A percentile compares a stretch with the other conserved stretches of the same genome.
Evolutionary conservation across 2,797 vertebrate genomes (phyloP).

Genomic region (Cetoscarus ocellatus): DNA sequence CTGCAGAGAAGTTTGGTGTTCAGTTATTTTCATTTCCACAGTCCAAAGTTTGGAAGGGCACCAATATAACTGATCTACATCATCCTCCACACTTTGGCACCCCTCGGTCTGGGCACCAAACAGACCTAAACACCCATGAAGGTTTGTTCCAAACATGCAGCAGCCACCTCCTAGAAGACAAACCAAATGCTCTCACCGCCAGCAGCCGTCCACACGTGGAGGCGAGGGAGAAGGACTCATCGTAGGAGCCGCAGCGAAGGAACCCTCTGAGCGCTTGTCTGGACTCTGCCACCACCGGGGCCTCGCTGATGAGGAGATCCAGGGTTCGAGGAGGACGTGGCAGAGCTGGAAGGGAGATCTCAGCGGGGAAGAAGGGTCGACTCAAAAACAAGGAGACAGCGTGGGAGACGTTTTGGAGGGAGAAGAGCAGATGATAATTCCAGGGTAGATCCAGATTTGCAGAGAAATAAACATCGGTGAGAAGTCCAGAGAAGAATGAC

Average conservation of each 20-base stretch:
- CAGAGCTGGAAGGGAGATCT: not conserved
- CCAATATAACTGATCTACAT: too few relatives aligned
- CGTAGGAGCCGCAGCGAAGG: conserved; percentile 34
- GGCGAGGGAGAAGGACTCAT: conserved; percentile 53
- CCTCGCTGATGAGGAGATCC: conserved; percentile 56
- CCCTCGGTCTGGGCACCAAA: too few relatives aligned
- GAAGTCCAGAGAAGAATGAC: not conserved
- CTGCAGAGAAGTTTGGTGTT: too few relatives aligned
- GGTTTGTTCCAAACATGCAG: too few relatives aligned
- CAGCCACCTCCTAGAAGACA: too few relatives aligned
- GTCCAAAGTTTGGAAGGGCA: too few relatives aligned
- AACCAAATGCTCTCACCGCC: conserved; percentile 39
- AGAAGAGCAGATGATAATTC: not conserved
- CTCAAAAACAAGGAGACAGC: not conserved
- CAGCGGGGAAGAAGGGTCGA: too few relatives aligned
- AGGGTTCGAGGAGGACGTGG: conserved; percentile 43
- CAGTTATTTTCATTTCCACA: too few relatives aligned
- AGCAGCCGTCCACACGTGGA: conserved; percentile 62
- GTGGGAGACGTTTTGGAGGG: not conserved
- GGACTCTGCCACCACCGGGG: conserved; percentile 50
- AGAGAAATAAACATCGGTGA: not conserved
- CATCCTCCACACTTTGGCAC: too few relatives aligned
- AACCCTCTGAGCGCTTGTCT: conserved; percentile 51
- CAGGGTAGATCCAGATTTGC: not conserved
- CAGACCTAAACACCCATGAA: too few relatives aligned